Percentiles rank a stretch among this genome's conserved stretches.
Evolutionary conservation across 2,797 vertebrate genomes (phyloP).

Genomic region (Falco rusticolus): DNA sequence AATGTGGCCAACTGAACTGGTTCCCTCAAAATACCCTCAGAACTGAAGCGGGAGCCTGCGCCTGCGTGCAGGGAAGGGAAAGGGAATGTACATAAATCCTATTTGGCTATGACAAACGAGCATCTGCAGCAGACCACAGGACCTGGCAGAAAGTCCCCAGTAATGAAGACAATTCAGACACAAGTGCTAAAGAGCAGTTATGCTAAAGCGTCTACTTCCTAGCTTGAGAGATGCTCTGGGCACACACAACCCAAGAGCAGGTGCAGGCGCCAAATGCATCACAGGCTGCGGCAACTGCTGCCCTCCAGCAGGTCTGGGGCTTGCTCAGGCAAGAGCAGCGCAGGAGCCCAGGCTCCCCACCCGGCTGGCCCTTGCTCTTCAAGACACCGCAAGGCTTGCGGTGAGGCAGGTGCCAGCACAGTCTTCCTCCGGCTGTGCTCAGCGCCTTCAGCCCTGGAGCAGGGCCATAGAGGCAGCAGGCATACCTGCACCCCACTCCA

Average conservation of each 20-base stretch:
- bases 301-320: background rate
- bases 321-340: accelerated
- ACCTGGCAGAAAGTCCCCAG: background rate
- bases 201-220: background rate
- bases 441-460: background rate
- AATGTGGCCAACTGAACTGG: background rate
- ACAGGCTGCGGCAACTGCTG: background rate
- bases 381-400: accelerated
- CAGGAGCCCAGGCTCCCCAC: background rate
- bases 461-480: background rate
- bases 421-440: background rate
- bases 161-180: constrained; percentile 10
- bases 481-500: accelerated
- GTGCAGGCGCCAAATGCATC: background rate
- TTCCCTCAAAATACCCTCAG: background rate
- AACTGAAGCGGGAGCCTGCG: background rate
- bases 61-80: background rate
- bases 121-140: constrained; percentile 24
- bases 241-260: background rate
- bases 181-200: background rate
- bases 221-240: background rate
- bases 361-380: background rate
- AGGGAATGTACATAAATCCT: background rate
- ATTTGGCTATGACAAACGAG: background rate
- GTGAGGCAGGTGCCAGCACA: background rate